Conservation (phyloP, 2,888 invertebrate species). For the Apamea crenata region DNA sequence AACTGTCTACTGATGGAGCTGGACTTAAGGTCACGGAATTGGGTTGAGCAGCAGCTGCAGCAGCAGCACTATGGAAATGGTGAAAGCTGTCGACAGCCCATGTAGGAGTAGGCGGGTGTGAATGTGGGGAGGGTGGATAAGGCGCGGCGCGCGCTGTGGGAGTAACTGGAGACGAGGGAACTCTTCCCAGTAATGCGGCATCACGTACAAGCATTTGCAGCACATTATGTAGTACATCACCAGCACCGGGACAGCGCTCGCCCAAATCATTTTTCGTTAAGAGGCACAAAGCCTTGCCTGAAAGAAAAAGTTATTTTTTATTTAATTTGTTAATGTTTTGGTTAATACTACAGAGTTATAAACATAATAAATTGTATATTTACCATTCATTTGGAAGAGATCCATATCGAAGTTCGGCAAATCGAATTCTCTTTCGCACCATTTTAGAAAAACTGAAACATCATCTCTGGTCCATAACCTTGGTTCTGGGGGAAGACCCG, state of each 20-base stretch:
- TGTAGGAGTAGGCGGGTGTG: slow-evolving; percentile 95
- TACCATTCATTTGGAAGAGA: slow-evolving; percentile 98
- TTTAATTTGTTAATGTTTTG: not conserved
- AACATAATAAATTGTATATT: slow-evolving; percentile 66
- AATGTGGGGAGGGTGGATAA: slow-evolving; percentile 95
- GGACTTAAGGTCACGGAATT: slow-evolving; percentile 97
- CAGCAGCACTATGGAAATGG: slow-evolving; percentile 92
- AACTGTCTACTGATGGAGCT: slow-evolving; percentile 96
- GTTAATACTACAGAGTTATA: not conserved
- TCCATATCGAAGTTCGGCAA: slow-evolving; percentile 97
- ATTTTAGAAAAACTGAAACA: slow-evolving; percentile 95
- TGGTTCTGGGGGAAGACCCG: slow-evolving; percentile 96
- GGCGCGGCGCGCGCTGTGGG: slow-evolving; percentile 93
- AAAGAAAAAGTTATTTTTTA: slow-evolving; percentile 49
- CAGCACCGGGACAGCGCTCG: slow-evolving; percentile 97
- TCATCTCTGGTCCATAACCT: slow-evolving; percentile 97
- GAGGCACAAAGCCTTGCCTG: slow-evolving; percentile 97
- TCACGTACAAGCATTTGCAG: slow-evolving; percentile 96
- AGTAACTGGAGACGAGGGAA: slow-evolving; percentile 95
- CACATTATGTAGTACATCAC: slow-evolving; percentile 98
- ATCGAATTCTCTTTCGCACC: slow-evolving; percentile 98
- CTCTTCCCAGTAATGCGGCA: slow-evolving; percentile 94
- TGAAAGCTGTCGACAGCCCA: slow-evolving; percentile 92
- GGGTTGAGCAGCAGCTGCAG: slow-evolving; percentile 91
- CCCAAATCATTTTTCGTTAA: slow-evolving; percentile 97